Percentiles rank a stretch among this genome's conserved stretches.
These are phyloP conservation scores for Betta splendens DNA, from an alignment of 2,797 vertebrate species.

Conservation along the genomic window DNA sequence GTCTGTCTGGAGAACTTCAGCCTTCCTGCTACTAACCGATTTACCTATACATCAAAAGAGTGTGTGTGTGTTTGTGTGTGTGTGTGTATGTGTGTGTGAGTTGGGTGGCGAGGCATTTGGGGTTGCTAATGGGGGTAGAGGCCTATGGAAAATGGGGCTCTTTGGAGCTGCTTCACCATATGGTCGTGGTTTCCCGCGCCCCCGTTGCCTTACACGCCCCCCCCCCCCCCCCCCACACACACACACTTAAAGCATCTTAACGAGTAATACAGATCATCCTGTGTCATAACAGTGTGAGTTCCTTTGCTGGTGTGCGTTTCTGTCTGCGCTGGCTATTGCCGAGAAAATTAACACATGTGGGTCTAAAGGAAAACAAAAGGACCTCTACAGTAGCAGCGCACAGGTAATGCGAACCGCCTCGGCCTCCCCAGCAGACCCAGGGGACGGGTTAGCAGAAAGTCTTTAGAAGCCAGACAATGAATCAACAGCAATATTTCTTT, in stretches of 20 bases:
- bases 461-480: slow-evolving; percentile 39
- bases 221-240: slow-evolving; percentile 38
- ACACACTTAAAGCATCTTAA: slow-evolving; percentile 65
- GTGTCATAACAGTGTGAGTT: slow-evolving; percentile 62
- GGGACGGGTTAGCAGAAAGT: slow-evolving; percentile 43
- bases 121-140: slow-evolving; percentile 59
- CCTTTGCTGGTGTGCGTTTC: slow-evolving; percentile 42
- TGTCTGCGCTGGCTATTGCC: slow-evolving; percentile 33
- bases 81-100: slow-evolving; percentile 19
- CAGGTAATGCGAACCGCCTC: slow-evolving; percentile 56
- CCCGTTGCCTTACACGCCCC: slow-evolving; percentile 47
- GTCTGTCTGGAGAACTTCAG: slow-evolving; percentile 65
- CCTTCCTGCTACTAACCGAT: slow-evolving; percentile 53
- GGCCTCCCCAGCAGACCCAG: slow-evolving; percentile 30
- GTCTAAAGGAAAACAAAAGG: slow-evolving; percentile 50
- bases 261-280: slow-evolving; percentile 64
- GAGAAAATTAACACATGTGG: slow-evolving; percentile 49
- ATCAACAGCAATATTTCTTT: slow-evolving; percentile 35
- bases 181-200: slow-evolving; percentile 75
- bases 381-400: slow-evolving; percentile 55
- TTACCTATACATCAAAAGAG: slow-evolving; percentile 63
- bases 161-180: slow-evolving; percentile 69
- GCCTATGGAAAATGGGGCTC: slow-evolving; percentile 70
- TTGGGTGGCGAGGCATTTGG: slow-evolving; percentile 59
- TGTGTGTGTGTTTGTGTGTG: slow-evolving; percentile 24